Base-by-base conservation (phyloP, 2,113 vertebrate genomes). In the Anthoscopus minutus region DNA sequence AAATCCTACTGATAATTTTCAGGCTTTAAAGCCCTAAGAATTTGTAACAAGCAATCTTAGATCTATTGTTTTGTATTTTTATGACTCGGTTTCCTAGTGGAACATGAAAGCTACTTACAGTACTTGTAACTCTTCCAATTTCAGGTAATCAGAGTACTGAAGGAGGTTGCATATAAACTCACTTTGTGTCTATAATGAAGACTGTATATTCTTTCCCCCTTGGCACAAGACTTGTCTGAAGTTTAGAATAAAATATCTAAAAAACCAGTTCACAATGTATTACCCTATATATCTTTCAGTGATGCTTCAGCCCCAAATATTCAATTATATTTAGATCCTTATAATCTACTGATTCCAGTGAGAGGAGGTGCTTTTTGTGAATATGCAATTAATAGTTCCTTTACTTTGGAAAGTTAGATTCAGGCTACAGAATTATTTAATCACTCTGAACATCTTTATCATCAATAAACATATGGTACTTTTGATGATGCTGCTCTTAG, bases 1-100 rank as follows among this genome's bases (percentile, higher is more conserved):
- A 77, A 94, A 93, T 80, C 7, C 85, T 94, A 56, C 44, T 86
- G 62, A 70, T 94, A 94, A 84, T 92, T 96, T 93, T 94, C 60
- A 93, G 53, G 47, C 37, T 53, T 74, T 38, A 67, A 83, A 60
- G 11, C 31, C 48, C 27, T 50, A 45, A 44, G 27, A 81, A 18
- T 53, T 60, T 81, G 27, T 47, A 73, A 73, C 3, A 14, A 42
- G 30, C 35, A 88, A 47, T 54, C 28, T 92, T 40, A 50, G 3
- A 18, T 81, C 30, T 81, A 38, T 44, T 69, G 8, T 23, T 94
- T 62, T 58, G 31, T 57, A 13, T 71, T 91, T 87, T 42, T 89
- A 3, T 62, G 44, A 9, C 37, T 87, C 1, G 2, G 8, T 69
- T 90, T 94, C 38, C 33, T 89, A 42, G 24, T 37, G 42, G 27